phyloP scores from a whole-genome alignment of 35 echinoderm and acorn worm species.

The Heliocidaris erythrogramma region DNA sequence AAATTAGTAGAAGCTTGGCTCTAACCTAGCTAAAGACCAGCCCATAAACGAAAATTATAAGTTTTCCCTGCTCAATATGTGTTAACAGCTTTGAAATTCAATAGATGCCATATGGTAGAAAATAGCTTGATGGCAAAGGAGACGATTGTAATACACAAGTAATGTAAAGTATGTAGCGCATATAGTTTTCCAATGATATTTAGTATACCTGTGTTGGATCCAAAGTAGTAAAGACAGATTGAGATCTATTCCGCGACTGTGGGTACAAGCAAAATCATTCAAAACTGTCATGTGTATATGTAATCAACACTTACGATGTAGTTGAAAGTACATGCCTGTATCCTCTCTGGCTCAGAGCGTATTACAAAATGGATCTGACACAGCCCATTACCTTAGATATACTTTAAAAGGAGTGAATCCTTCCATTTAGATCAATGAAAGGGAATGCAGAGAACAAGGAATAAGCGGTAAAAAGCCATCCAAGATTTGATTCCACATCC shows the following conservation, averaged over 20 bases:
- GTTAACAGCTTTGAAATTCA: background rate
- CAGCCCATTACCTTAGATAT: no score
- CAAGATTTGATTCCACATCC: background rate
- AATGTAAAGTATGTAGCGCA: background rate
- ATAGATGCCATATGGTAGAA: background rate
- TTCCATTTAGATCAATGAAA: no score
- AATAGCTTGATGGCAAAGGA: background rate
- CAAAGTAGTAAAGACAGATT: constrained; percentile 7
- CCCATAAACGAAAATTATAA: background rate
- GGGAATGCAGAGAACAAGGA: no score
- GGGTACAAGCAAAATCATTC: constrained; percentile 5
- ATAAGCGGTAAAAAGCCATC: no score
- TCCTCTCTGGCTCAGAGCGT: background rate
- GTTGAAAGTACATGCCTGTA: background rate
- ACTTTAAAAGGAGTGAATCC: no score
- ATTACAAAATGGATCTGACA: background rate
- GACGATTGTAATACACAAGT: background rate
- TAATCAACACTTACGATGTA: background rate
- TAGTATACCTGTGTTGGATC: background rate
- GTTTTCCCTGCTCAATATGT: background rate
- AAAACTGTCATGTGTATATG: background rate
- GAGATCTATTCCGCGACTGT: constrained; percentile 8
- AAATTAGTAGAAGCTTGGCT: background rate
- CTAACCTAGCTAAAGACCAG: background rate
- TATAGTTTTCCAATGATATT: background rate